Evolutionary conservation across 2,888 invertebrate genomes (phyloP), one percentile per base, ranked within the genome.

Genomic region (Plusia festucae): DNA sequence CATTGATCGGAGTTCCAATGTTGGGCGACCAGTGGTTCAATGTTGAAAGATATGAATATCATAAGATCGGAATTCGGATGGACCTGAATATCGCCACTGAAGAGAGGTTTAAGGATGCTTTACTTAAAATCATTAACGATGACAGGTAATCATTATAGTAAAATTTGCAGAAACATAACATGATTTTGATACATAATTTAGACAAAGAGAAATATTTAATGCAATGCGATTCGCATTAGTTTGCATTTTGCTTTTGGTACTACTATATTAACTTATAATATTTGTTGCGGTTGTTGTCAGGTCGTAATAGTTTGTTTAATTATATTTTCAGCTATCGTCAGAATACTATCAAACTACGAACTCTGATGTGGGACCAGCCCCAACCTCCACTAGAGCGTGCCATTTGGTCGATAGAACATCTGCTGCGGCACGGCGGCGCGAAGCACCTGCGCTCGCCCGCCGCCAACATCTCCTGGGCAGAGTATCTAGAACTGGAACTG

Each of bases 401-500:
- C 0, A 79, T 94, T 11, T 94, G 93, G 93, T 95, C 94, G 94
- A 91, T 88, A 13, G 95, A 95, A 75, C 88, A 95, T 75, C 88
- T 94, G 1, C 68, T 94, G 22, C 83, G 93, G 2, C 90, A 93
- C 68, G 84, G 88, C 13, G 91, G 93, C 0, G 90, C 92, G 0
- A 78, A 64, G 20, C 93, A 94, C 68, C 82, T 94, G 2, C 87
- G 90, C 11, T 83, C 91, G 20, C 91, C 91, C 0, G 78, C 82
- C 3, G 87, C 87, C 44, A 84, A 86, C 66, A 82, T 88, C 40
- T 56, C 83, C 4, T 84, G 82, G 83, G 5, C 70, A 0, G 55
- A 87, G 30, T 87, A 84, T 30, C 60, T 84, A 0, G 85, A 88
- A 57, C 22, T 90, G 2, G 81, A 89, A 72, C 69, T 88, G 27